Conservation (phyloP, 2,797 vertebrate species). For the Dallia pectoralis region DNA sequence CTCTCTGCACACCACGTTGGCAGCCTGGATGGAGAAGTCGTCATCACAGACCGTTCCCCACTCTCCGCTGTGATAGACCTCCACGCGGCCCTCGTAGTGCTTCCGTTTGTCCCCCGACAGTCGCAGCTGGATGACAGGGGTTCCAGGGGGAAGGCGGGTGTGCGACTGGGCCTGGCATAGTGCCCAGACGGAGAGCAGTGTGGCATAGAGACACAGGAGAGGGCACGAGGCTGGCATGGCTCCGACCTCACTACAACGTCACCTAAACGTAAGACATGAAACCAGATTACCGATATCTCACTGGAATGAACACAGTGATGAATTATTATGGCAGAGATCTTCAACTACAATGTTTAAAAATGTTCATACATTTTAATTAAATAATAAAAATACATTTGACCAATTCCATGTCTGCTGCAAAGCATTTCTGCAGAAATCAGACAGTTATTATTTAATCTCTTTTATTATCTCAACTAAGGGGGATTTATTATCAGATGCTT, state of each 20-base stretch:
- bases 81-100: slow-evolving; percentile 88
- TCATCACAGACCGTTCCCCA: slow-evolving; percentile 97
- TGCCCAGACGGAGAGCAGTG: slow-evolving; percentile 42
- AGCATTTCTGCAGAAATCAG: too few relatives aligned
- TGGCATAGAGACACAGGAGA: slow-evolving; percentile 36
- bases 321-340: neutral
- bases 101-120: slow-evolving; percentile 87
- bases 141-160: neutral
- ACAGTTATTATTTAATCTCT: too few relatives aligned
- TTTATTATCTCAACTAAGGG: too few relatives aligned
- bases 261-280: slow-evolving; percentile 31
- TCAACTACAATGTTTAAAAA: neutral
- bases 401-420: too few relatives aligned
- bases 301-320: neutral
- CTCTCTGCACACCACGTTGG: slow-evolving; percentile 86
- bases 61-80: slow-evolving; percentile 83
- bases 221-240: slow-evolving; percentile 47
- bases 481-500: too few relatives aligned
- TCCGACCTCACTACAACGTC: slow-evolving; percentile 6
- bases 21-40: slow-evolving; percentile 88
- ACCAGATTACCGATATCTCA: neutral
- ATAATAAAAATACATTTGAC: too few relatives aligned
- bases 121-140: slow-evolving; percentile 80
- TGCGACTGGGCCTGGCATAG: slow-evolving; percentile 57
- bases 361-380: too few relatives aligned